Evolutionary conservation across 2,888 invertebrate genomes (phyloP).

Genomic region (Athetis lepigone): DNA sequence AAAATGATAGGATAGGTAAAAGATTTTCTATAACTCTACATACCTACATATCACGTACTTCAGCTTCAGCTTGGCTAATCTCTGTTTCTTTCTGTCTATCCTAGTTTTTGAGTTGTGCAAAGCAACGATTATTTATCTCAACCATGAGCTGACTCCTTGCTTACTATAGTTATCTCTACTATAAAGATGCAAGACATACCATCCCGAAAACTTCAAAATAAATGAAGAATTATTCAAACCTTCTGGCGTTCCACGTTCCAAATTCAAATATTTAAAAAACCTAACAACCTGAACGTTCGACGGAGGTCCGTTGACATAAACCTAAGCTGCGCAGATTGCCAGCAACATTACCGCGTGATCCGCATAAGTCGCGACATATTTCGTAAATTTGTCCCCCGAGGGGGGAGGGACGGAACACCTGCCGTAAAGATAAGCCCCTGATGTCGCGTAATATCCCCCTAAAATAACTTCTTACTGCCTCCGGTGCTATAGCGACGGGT

Average conservation of each 20-base stretch:
- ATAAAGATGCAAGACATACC: too few relatives aligned
- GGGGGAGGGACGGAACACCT: constrained; percentile 85
- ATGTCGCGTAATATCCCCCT: constrained; percentile 89
- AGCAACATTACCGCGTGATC: constrained; percentile 78
- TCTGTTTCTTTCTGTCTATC: too few relatives aligned
- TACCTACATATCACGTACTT: too few relatives aligned
- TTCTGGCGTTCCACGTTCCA: neutral
- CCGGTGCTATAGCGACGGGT: constrained; percentile 86
- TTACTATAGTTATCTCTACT: too few relatives aligned
- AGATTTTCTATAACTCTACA: too few relatives aligned
- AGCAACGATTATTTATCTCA: neutral
- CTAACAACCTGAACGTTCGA: constrained; percentile 40
- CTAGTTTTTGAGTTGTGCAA: too few relatives aligned
- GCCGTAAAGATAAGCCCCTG: constrained; percentile 90
- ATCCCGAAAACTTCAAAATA: neutral
- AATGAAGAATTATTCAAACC: neutral
- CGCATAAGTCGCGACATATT: constrained; percentile 88
- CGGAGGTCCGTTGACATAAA: constrained; percentile 53
- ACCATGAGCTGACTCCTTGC: too few relatives aligned
- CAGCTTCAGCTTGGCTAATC: too few relatives aligned
- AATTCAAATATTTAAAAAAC: constrained; percentile 33
- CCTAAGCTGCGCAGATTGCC: constrained; percentile 64
- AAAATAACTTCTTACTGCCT: constrained; percentile 90
- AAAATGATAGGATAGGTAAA: too few relatives aligned
- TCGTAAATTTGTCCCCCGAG: constrained; percentile 85